Percentiles rank a stretch among this genome's conserved stretches.
Conservation (phyloP, 1,140 invertebrate species). For the Neodiprion fabricii region DNA sequence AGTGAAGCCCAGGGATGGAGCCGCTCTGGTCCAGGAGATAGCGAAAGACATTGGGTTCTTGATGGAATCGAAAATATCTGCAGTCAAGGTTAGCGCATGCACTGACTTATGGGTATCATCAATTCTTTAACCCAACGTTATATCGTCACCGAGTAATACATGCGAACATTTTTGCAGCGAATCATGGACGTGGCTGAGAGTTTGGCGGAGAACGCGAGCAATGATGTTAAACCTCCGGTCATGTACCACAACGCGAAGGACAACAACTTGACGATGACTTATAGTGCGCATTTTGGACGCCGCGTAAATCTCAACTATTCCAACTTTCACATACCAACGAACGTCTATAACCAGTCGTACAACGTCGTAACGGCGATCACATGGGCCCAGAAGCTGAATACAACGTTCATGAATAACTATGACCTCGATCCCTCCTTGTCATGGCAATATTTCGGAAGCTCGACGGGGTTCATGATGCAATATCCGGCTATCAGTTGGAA, state of each 20-base stretch:
- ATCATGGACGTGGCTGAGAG: conserved; percentile 85
- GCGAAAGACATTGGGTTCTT: conserved; percentile 79
- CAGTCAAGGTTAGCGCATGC: conserved; percentile 70
- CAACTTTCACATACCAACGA: conserved; percentile 94
- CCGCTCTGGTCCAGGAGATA: conserved; percentile 76
- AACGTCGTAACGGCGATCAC: conserved; percentile 54
- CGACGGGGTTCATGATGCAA: conserved; percentile 93
- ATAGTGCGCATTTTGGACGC: conserved; percentile 80
- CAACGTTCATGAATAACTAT: conserved; percentile 88
- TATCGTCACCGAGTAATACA: neutral
- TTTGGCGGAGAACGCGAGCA: conserved; percentile 67
- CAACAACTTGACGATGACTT: conserved; percentile 66
- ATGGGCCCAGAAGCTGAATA: conserved; percentile 87
- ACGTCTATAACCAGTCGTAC: conserved; percentile 83
- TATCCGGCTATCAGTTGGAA: conserved; percentile 85
- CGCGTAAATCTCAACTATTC: conserved; percentile 84
- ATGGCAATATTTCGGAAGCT: conserved; percentile 98
- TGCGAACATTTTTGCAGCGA: conserved; percentile 57
- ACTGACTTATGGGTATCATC: neutral
- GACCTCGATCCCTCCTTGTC: conserved; percentile 86
- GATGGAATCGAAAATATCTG: conserved; percentile 85
- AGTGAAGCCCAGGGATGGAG: conserved; percentile 73
- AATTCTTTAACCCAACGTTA: neutral
- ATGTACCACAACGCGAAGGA: conserved; percentile 81
- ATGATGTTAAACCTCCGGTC: conserved; percentile 67